Base-by-base conservation (phyloP, 2,113 vertebrate species). In the Trematomus loennbergii region DNA sequence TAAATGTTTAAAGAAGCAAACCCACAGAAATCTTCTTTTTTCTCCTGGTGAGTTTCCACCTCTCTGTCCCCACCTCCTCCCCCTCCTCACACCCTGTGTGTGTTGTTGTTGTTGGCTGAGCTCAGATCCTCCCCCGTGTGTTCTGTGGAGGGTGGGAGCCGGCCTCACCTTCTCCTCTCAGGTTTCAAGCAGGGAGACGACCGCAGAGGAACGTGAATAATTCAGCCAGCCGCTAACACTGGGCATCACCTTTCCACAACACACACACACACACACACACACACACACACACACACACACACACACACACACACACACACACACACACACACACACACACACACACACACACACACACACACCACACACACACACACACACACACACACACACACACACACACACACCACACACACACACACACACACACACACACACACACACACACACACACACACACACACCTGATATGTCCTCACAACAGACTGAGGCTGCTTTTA, bases 161-260 rank as follows among this genome's bases (percentile, higher is more conserved):
- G 20, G 86, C 83, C 87, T 78, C 82, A 72, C 84, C 87, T 71
- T 63, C 62, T 59, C 79, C 85, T 76, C 87, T 95, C 90, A 81
- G 84, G 85, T 96, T 95, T 91, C 92, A 88, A 80, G 18, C 62
- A 75, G 87, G 94, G 92, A 95, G 91, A 91, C 81, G 88, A 91
- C 93, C 86, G 40, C 90, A 89, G 93, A 93, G 78, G 82, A 91
- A 79, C 72, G 94, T 95, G 94, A 96, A 96, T 96, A 94, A 95
- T 94, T 96, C 93, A 96, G 72, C 68, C 80, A 40, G 71, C 93
- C 79, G 85, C 90, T 88, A 85, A 90, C 91, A 89, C 46, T 20
- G 11, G 75, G 92, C 83, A 81, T 94, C 77, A n/a, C 62, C 79
- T 93, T 94, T 92, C 91, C 69, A 85, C 33, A 49, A 8, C 6